Evolutionary conservation across 2,888 invertebrate species (phyloP), one percentile per base, ranked within the genome.

Genomic region (Drosophila quasianomalipes): DNA sequence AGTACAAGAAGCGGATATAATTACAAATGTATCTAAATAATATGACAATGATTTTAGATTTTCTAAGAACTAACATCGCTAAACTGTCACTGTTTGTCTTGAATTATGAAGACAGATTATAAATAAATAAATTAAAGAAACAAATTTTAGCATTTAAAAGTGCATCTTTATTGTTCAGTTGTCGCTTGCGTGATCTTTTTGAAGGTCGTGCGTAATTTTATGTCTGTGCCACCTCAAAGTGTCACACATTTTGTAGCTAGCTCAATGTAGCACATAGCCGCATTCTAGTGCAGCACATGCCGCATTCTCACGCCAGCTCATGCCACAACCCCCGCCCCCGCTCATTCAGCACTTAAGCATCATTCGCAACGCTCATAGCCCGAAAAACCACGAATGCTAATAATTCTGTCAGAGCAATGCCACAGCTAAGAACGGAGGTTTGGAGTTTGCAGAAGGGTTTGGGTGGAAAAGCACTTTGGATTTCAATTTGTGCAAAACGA

Each of bases 401-500:
- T 88, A 88, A 83, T 91, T 91, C 91, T 88, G 91, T 90, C 91
- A 91, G 84, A 79, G 70, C 68, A 65, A 59, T 53, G 51, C 47
- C 52, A 44, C 65, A 19, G 53, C 9, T 26, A 30, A n/a, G 19
- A 47, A 22, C 0, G 16, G 16, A 35, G n/a, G 28, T 10, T 19
- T 39, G 47, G 19, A 19, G 41, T 30, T 28, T n/a, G 26, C 35
- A 53, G 52, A 79, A 73, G 81, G 69, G 63, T 61, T 69, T 47
- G 37, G 80, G 61, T 19, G 58, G 85, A 76, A 91, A 83, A 91
- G 90, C 90, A 86, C 91, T 88, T 88, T 83, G 91, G 88, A 90
- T 89, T 89, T 89, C 88, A 89, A 89, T 89, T 89, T 89, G 91
- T 84, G 76, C 76, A 86, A 82, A 89, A 69, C 89, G 87, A 91